Percentiles rank a stretch among this genome's conserved stretches.
phyloP scores from a whole-genome alignment of 2,797 vertebrate species.

The Menidia menidia region DNA sequence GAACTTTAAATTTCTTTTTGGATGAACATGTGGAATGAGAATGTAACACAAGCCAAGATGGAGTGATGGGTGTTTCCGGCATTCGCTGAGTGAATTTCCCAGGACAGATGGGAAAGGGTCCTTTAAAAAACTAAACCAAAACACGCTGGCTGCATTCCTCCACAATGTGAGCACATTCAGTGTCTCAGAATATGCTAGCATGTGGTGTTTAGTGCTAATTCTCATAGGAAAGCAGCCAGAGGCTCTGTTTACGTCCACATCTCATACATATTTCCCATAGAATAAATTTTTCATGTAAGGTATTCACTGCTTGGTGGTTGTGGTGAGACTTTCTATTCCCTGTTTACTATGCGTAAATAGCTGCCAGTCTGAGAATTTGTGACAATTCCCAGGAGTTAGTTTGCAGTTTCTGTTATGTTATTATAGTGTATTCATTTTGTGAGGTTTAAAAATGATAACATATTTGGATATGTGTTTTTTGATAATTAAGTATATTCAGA shows the following conservation, averaged over 20 bases:
- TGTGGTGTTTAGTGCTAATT: not conserved
- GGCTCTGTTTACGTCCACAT: conserved; percentile 2
- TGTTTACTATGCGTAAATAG: conserved; percentile 6
- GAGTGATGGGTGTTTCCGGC: conserved; percentile 2
- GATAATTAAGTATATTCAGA: no score
- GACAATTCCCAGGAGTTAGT: conserved; percentile 17
- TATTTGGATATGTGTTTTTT: no score
- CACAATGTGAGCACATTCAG: not conserved
- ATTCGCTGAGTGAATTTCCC: conserved; percentile 10
- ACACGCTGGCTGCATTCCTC: not conserved
- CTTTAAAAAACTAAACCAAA: not conserved
- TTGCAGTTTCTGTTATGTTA: not conserved
- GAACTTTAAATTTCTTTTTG: conserved; percentile 15
- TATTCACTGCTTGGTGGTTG: not conserved
- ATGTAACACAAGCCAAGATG: conserved; percentile 8
- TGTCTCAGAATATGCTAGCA: not conserved
- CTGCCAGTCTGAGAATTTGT: conserved; percentile 8
- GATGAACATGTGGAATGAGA: conserved; percentile 13
- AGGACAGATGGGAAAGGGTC: not conserved
- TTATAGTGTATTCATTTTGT: no score
- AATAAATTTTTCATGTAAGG: not conserved
- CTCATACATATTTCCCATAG: conserved; percentile 25
- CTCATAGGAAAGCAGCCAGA: conserved; percentile 5
- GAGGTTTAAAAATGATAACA: no score
- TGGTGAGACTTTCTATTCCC: conserved; percentile 2